Conservation (phyloP, 2,113 vertebrate genomes). For the Xenopus borealis region DNA sequence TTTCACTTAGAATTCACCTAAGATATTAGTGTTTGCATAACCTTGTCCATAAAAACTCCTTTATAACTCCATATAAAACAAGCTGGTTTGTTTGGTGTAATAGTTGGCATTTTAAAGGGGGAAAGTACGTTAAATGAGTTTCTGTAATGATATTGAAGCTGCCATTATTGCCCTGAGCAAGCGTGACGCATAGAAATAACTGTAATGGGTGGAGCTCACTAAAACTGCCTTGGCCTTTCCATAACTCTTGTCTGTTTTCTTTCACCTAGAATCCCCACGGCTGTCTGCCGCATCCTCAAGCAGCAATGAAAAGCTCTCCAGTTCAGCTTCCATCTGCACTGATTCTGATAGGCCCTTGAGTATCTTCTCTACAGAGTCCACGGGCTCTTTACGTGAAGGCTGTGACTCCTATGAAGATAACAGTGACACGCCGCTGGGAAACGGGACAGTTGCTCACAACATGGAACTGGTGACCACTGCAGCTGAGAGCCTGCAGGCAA, state of each 20-base stretch:
- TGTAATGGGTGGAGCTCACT: too few relatives aligned
- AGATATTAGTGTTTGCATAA: too few relatives aligned
- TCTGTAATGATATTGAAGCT: too few relatives aligned
- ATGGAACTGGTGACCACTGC: conserved; percentile 58
- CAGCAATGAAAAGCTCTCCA: conserved; percentile 69
- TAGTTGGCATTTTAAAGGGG: too few relatives aligned
- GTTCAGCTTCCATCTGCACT: conserved; percentile 54
- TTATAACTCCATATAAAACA: too few relatives aligned
- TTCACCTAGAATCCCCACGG: conserved; percentile 66
- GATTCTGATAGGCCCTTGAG: conserved; percentile 71
- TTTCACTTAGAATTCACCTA: conserved; percentile 58
- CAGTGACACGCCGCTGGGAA: conserved; percentile 15
- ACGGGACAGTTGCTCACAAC: conserved; percentile 53
- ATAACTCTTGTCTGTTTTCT: background rate
- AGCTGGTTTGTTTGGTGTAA: too few relatives aligned
- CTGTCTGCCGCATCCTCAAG: conserved; percentile 60
- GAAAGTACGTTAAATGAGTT: too few relatives aligned
- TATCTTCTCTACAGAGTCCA: conserved; percentile 68
- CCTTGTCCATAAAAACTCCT: too few relatives aligned
- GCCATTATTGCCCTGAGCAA: too few relatives aligned
- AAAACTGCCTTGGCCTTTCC: too few relatives aligned
- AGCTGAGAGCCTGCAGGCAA: background rate
- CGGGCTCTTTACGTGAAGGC: conserved; percentile 67
- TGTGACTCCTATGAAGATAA: conserved; percentile 68
- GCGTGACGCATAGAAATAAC: too few relatives aligned